Conservation (phyloP, 2,888 invertebrate species). For the Macrophya alboannulata region DNA sequence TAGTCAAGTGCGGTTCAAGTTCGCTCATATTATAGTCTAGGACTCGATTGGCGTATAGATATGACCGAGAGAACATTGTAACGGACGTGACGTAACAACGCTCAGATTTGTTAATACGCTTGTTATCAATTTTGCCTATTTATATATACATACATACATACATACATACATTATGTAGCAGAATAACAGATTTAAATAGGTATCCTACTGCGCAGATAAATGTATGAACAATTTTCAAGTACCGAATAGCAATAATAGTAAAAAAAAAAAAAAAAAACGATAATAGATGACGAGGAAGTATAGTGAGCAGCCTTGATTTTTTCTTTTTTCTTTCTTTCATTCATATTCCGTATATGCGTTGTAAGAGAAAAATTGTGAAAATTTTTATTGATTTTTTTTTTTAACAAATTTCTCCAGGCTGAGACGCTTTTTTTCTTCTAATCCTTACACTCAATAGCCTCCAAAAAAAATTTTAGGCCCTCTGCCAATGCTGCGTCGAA, state of each 20-base stretch:
- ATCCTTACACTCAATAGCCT: neutral
- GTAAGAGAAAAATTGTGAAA: neutral
- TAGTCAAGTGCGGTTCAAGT: constrained; percentile 24
- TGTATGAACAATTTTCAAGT: neutral
- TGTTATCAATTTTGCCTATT: neutral
- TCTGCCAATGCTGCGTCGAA: constrained; percentile 18
- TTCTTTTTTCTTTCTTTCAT: no score
- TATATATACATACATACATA: neutral
- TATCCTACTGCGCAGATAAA: neutral
- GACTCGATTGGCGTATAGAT: constrained; percentile 14
- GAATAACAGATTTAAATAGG: neutral
- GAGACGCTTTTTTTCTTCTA: neutral
- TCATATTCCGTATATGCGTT: no score
- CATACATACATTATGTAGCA: neutral
- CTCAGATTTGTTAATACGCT: constrained; percentile 40
- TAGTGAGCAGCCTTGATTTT: no score
- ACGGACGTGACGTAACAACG: constrained; percentile 39
- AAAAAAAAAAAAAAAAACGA: neutral
- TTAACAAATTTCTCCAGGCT: neutral
- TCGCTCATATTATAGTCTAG: constrained; percentile 9
- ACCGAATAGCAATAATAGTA: neutral
- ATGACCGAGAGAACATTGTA: neutral
- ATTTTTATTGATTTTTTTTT: neutral
- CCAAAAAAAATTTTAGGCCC: neutral
- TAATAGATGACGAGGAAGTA: no score